Conservation (phyloP, 1,140 invertebrate genomes). For the Muscidifurax raptorellus region DNA sequence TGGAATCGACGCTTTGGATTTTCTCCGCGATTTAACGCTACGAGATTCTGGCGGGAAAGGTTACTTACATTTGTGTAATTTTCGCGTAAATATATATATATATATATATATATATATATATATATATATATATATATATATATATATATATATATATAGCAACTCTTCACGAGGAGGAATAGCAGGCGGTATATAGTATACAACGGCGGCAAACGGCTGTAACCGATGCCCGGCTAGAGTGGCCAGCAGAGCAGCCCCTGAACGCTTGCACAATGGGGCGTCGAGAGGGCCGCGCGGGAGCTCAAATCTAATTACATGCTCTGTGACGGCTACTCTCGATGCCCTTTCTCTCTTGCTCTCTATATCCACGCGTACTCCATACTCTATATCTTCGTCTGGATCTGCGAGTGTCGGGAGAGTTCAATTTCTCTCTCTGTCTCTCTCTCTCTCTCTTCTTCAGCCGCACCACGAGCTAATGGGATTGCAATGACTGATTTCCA, state of each 20-base stretch:
- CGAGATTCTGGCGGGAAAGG: no score
- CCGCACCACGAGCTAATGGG: background rate
- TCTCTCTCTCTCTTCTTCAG: slow-evolving; percentile 9
- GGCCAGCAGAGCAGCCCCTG: slow-evolving; percentile 16
- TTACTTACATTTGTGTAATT: no score
- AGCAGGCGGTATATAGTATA: no score
- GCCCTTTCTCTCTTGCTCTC: slow-evolving; percentile 44
- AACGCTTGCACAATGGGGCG: slow-evolving; percentile 33
- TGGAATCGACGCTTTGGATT: no score
- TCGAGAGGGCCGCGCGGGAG: slow-evolving; percentile 55
- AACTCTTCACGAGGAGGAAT: background rate
- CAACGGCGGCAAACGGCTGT: slow-evolving; percentile 57
- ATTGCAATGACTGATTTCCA: slow-evolving; percentile 34
- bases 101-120: no score
- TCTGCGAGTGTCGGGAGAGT: background rate
- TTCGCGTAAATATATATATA: no score
- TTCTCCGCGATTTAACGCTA: no score
- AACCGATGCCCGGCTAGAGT: slow-evolving; percentile 60
- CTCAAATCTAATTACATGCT: slow-evolving; percentile 72
- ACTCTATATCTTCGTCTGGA: slow-evolving; percentile 7
- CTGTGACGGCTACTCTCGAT: slow-evolving; percentile 69
- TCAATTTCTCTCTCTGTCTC: background rate
- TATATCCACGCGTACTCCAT: background rate
- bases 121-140: no score
- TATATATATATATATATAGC: no score